Conservation (phyloP, 1,140 invertebrate genomes). For the Sweltsa coloradensis region DNA sequence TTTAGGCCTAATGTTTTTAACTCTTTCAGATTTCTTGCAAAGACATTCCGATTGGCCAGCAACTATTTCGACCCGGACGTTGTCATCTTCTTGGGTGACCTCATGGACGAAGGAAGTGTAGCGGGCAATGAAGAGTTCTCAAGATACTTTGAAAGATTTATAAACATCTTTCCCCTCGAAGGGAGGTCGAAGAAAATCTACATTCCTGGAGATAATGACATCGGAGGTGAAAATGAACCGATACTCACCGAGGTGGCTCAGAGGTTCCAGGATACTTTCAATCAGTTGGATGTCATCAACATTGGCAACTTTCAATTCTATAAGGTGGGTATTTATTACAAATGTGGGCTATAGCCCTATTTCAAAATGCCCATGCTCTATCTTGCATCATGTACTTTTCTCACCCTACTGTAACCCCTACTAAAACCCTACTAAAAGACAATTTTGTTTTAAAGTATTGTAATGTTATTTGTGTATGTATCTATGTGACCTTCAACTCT, state of each 20-base stretch:
- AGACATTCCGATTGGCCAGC: constrained; percentile 62
- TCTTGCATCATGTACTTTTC: too few species aligned
- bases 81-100: constrained; percentile 81
- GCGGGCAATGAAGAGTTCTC: constrained; percentile 53
- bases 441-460: too few species aligned
- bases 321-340: too few species aligned
- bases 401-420: too few species aligned
- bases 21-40: constrained; percentile 56
- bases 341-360: too few species aligned
- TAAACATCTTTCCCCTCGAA: constrained; percentile 47
- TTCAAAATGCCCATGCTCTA: too few species aligned
- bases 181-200: constrained; percentile 37
- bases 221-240: constrained; percentile 76
- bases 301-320: too few species aligned
- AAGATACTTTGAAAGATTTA: constrained; percentile 53
- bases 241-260: constrained; percentile 57
- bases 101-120: constrained; percentile 84
- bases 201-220: constrained; percentile 89
- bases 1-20: constrained; percentile 13
- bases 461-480: too few species aligned
- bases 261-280: constrained; percentile 67
- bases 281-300: constrained; percentile 49
- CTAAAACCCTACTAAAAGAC: too few species aligned
- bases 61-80: constrained; percentile 67
- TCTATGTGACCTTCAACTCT: too few species aligned